Conservation (phyloP, 2,888 invertebrate genomes). For the Eurytoma californica region DNA sequence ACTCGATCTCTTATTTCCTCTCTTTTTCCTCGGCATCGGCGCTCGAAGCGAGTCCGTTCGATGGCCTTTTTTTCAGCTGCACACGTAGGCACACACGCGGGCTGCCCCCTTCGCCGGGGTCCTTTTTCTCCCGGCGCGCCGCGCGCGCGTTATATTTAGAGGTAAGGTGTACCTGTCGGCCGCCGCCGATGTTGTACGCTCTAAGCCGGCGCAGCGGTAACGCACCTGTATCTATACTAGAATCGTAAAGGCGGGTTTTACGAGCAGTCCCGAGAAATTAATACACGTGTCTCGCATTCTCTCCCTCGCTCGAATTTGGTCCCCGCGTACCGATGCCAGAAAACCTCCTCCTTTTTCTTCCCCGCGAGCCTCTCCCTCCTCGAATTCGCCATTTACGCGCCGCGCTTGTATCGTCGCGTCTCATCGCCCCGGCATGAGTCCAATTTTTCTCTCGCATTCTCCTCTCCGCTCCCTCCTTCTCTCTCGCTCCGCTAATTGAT, state of each 20-base stretch:
- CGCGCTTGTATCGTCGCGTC: constrained; percentile 5
- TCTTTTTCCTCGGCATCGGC: constrained; percentile 15
- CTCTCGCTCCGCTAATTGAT: constrained; percentile 65
- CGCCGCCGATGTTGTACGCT: constrained; percentile 37
- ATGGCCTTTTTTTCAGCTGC: constrained; percentile 31
- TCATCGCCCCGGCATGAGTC: constrained; percentile 40
- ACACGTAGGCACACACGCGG: constrained; percentile 2
- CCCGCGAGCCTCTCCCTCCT: background rate
- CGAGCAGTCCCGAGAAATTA: constrained; percentile 73
- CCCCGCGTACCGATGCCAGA: constrained; percentile 62
- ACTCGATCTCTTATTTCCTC: constrained; percentile 36
- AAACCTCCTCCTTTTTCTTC: constrained; percentile 17
- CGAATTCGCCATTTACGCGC: constrained; percentile 7
- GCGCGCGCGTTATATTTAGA: constrained; percentile 59
- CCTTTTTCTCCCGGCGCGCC: constrained; percentile 52
- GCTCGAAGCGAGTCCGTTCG: constrained; percentile 2
- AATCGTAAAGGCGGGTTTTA: constrained; percentile 72
- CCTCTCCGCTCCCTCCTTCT: constrained; percentile 49
- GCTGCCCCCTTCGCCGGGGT: constrained; percentile 24
- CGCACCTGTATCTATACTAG: constrained; percentile 67
- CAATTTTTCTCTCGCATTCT: constrained; percentile 55
- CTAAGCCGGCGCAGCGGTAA: background rate
- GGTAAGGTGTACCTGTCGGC: constrained; percentile 58
- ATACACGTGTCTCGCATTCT: constrained; percentile 72
- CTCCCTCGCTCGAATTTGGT: constrained; percentile 64